phyloP scores from a whole-genome alignment of 1,140 invertebrate genomes.

The Aricia agestis region DNA sequence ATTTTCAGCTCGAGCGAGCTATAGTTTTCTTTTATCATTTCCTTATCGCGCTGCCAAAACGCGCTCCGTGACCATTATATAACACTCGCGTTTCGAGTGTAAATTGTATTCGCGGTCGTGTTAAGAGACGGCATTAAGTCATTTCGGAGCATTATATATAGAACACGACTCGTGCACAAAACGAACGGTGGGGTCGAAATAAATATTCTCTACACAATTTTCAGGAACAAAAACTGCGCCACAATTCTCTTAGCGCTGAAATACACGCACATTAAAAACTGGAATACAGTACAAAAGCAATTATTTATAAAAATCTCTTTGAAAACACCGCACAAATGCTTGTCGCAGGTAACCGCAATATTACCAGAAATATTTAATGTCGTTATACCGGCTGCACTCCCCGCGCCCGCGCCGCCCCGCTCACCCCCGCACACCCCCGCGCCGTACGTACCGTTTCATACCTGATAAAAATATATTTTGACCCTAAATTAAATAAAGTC shows the following conservation, averaged over 20 bases:
- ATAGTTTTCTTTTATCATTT: conserved; percentile 73
- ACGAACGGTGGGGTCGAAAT: conserved; percentile 36
- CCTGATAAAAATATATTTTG: conserved; percentile 48
- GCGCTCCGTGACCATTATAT: conserved; percentile 69
- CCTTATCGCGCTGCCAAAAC: conserved; percentile 74
- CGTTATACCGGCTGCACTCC: conserved; percentile 50
- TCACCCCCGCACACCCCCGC: too few species aligned
- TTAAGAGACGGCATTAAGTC: conserved; percentile 8
- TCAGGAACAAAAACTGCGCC: conserved; percentile 44
- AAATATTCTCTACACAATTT: conserved; percentile 39
- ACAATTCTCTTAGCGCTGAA: conserved; percentile 45
- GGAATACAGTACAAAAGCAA: conserved; percentile 56
- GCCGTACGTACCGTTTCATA: conserved; percentile 51
- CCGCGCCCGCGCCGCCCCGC: conserved; percentile 24
- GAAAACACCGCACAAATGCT: conserved; percentile 57
- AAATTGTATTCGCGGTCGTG: conserved; percentile 20
- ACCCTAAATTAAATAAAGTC: conserved; percentile 54
- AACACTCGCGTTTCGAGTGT: conserved; percentile 38
- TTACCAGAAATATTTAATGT: conserved; percentile 67
- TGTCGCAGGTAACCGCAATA: conserved; percentile 63
- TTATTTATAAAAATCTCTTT: conserved; percentile 69
- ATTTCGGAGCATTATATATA: conserved; percentile 13
- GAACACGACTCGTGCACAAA: conserved; percentile 21
- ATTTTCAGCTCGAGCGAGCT: conserved; percentile 61
- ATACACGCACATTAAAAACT: conserved; percentile 47